Evolutionary conservation across 2,113 vertebrate species (phyloP).

Genomic region (Callorhinus ursinus): DNA sequence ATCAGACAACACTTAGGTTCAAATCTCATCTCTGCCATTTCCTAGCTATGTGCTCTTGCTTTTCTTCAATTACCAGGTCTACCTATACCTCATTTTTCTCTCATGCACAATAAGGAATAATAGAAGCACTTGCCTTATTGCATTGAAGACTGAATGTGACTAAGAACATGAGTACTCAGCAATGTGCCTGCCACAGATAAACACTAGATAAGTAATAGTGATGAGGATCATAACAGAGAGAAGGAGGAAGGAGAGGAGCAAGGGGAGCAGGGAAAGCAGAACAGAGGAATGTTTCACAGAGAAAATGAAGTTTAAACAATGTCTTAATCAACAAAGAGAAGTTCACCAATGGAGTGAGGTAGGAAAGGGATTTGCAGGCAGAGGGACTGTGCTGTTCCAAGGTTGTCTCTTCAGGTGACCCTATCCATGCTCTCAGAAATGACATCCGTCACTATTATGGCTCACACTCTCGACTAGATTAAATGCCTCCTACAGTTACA

Average conservation of each 20-base stretch:
- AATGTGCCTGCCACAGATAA: background rate
- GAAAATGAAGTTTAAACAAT: background rate
- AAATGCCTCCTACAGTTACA: background rate
- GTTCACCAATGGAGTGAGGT: background rate
- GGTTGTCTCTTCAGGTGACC: background rate
- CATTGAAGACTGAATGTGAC: background rate
- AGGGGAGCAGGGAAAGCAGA: background rate
- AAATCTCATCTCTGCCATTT: background rate
- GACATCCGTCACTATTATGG: too few species aligned
- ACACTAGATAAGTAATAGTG: background rate
- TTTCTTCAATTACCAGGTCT: background rate
- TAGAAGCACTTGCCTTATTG: background rate
- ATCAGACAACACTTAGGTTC: background rate
- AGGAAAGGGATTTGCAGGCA: background rate
- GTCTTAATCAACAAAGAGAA: background rate
- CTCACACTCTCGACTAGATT: background rate
- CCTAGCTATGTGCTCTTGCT: background rate
- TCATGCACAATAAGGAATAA: background rate
- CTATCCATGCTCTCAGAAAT: background rate
- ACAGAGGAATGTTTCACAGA: background rate
- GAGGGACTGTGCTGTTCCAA: background rate
- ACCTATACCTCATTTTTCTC: background rate
- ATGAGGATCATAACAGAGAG: background rate
- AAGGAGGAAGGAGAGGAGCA: background rate
- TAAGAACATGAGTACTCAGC: background rate